phyloP scores from a whole-genome alignment of 1,140 invertebrate genomes.

The Limonius californicus region DNA sequence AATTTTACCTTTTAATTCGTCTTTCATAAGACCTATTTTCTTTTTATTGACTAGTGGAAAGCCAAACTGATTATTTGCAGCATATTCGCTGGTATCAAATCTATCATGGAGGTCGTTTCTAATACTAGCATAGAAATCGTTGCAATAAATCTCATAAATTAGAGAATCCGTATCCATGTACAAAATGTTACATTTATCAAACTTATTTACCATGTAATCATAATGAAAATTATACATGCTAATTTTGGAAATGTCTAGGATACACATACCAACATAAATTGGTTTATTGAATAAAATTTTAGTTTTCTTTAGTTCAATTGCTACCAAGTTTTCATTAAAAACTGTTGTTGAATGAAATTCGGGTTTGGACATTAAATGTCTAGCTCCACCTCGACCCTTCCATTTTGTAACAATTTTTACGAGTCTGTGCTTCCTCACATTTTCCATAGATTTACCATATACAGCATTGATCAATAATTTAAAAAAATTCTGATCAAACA shows the following conservation, averaged over 20 bases:
- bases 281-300: slow-evolving; percentile 46
- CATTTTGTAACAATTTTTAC: too few relatives aligned
- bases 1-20: not conserved
- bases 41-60: not conserved
- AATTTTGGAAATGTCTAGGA: slow-evolving; percentile 44
- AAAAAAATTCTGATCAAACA: too few relatives aligned
- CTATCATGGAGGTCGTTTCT: not conserved
- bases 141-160: not conserved
- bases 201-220: not conserved
- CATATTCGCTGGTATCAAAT: not conserved
- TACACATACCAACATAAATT: slow-evolving; percentile 45
- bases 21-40: not conserved
- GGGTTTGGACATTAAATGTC: too few relatives aligned
- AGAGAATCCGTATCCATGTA: not conserved
- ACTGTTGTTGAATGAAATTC: too few relatives aligned
- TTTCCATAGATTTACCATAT: slow-evolving; percentile 24
- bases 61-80: not conserved
- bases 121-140: not conserved
- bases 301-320: slow-evolving; percentile 37
- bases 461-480: too few relatives aligned
- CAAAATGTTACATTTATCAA: not conserved
- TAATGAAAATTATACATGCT: slow-evolving; percentile 37
- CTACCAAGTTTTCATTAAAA: slow-evolving; percentile 32
- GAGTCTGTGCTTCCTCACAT: too few relatives aligned
- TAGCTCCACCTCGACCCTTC: too few relatives aligned